Evolutionary conservation across 2,797 vertebrate species (phyloP), one percentile per base, ranked within the genome.

Genomic region (Anisognathus igniventris): DNA sequence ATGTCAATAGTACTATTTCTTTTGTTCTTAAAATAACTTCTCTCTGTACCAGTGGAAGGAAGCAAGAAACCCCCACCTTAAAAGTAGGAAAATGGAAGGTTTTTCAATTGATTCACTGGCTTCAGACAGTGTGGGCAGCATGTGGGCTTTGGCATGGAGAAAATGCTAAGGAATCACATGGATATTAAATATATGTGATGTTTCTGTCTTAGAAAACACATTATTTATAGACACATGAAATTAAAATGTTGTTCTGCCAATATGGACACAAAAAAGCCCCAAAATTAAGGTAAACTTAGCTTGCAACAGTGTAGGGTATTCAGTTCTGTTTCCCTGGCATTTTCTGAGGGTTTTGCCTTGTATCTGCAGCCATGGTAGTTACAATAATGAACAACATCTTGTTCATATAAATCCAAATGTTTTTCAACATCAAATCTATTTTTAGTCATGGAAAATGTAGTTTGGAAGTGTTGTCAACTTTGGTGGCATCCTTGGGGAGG

Each of bases 211-310:
- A 57, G 35, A 79, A 92, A 91, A 50, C 20, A 60, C 0, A 3
- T 70, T 95, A 40, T 85, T 95, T 91, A 74, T 88, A 93, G 79
- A 22, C 47, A 90, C 23, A 39, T 73, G 27, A 64, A 73, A 94
- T 93, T 70, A 73, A 93, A 96, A 75, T 76, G 39, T 22, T 75
- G 3, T 88, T 96, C 71, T 93, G 78, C 76, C 71, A 91, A 87
- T 57, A 75, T 31, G 18, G 33, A 47, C 35, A 7, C 65, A 28
- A 62, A 45, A 24, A 35, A 45, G 7, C 6, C 14, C 11, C 21
- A 19, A 67, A 76, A 3, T 8, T 2, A 1, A 56, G 27, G 37
- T 65, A 72, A 67, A 61, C 16, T 47, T 65, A 14, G 15, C 22
- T 75, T 93, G 39, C 10, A 68, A 42, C 45, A 89, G 33, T 62